Evolutionary conservation across 1,140 invertebrate species (phyloP).

Genomic region (Aphelenchoides avenae): DNA sequence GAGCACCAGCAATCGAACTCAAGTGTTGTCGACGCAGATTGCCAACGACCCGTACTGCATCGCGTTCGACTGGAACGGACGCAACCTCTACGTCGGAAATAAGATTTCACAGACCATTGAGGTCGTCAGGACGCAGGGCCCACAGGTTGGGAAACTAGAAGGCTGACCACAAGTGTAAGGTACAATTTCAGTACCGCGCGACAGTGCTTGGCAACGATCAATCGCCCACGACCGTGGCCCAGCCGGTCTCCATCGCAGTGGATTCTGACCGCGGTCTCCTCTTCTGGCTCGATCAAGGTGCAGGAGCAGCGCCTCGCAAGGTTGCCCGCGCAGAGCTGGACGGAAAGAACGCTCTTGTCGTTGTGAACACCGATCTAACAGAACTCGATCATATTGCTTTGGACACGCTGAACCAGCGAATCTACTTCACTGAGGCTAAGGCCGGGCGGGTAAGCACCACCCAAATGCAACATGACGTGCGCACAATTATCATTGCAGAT

Average conservation of each 20-base stretch:
- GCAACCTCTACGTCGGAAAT: slow-evolving; percentile 90
- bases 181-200: slow-evolving; percentile 72
- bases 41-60: slow-evolving; percentile 76
- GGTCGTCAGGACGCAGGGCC: slow-evolving; percentile 68
- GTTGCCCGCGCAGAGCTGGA: slow-evolving; percentile 87
- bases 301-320: slow-evolving; percentile 77
- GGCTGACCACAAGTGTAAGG: slow-evolving; percentile 68
- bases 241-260: slow-evolving; percentile 78
- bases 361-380: slow-evolving; percentile 56
- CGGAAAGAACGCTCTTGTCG: slow-evolving; percentile 69
- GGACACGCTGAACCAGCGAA: slow-evolving; percentile 74
- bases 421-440: slow-evolving; percentile 79
- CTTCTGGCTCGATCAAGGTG: slow-evolving; percentile 93
- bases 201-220: slow-evolving; percentile 86
- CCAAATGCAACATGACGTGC: background rate
- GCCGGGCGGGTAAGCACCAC: slow-evolving; percentile 70
- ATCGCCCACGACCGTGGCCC: slow-evolving; percentile 75
- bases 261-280: slow-evolving; percentile 83
- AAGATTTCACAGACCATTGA: slow-evolving; percentile 84
- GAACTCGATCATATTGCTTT: slow-evolving; percentile 76
- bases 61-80: slow-evolving; percentile 90
- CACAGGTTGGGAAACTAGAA: slow-evolving; percentile 26
- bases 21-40: slow-evolving; percentile 74
- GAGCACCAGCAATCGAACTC: slow-evolving; percentile 77
- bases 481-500: slow-evolving; percentile 60